Base-by-base conservation (phyloP, 2,113 vertebrate species). In the Rhea pennata region DNA sequence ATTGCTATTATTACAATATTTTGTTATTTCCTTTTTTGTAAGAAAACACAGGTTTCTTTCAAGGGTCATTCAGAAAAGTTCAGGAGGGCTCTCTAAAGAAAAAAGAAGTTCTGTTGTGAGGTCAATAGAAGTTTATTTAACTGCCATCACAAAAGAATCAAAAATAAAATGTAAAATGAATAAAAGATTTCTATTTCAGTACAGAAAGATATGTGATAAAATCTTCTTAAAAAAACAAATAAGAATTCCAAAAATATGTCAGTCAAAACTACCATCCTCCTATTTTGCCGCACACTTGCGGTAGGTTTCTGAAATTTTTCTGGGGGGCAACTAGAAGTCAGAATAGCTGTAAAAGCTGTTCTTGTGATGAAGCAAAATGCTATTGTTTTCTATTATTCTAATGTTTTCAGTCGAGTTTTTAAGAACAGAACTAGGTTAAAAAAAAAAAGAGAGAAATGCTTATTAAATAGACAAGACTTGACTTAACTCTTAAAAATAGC, bases 221-320 rank as follows among this genome's bases (percentile, higher is more conserved):
- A 33, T 44, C 29, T 70, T 91, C 16, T 40, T 65, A 10, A 66
- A 76, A 8, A 13, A 26, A 50, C 33, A 16, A 17, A 8, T 20
- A 26, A 26, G 16, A 36, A 12, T 0, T 2, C 10, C 6, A 24
- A 9, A 8, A 58, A 15, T 33, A 6, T 19, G 17, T 19, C 13
- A 85, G 51, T 72, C 6, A 15, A 89, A 94, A 51, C 15, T 67
- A 5, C 58, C 12, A 51, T 33, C 39, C 29, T 11, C 8, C 19
- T 42, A 24, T 12, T 24, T 39, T 50, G n/a, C 8, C 19, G 27
- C 59, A 6, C 4, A 21, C 3, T 3, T 29, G 74, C 8, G 11
- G 5, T 11, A 40, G 39, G 78, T 31, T 92, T 92, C 53, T 58
- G 21, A 77, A 71, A 46, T 13, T 5, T 7, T 54, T 75, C 16